These are phyloP conservation scores for Nasonia vitripennis DNA, from an alignment of 1,140 invertebrate species.

Conservation along the genomic window DNA sequence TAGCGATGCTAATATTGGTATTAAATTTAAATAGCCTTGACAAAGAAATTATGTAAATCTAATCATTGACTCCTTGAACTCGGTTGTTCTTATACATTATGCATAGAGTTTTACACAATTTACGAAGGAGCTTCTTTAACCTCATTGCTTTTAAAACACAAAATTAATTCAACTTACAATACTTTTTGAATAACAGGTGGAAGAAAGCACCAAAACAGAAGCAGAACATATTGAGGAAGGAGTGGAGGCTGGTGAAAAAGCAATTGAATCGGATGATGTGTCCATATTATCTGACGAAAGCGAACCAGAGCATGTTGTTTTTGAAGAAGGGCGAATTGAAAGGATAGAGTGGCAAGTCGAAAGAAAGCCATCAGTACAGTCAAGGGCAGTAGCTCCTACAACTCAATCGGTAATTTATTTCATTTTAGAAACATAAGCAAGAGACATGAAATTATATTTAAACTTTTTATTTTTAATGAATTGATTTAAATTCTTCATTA, in stretches of 20 bases:
- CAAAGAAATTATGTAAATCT: too few species aligned
- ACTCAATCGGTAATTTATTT: conserved; percentile 29
- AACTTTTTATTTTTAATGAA: too few species aligned
- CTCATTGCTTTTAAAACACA: background rate
- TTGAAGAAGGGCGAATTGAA: conserved; percentile 41
- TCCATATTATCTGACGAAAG: conserved; percentile 49
- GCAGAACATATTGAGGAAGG: conserved; percentile 13
- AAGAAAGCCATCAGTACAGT: background rate
- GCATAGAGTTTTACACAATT: too few species aligned
- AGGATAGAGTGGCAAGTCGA: conserved; percentile 44
- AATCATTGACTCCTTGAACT: too few species aligned
- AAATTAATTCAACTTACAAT: background rate
- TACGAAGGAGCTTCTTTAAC: background rate
- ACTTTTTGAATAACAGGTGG: background rate
- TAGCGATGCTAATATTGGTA: too few species aligned
- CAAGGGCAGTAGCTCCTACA: conserved; percentile 11
- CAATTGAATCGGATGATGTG: conserved; percentile 41
- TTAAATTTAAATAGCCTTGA: too few species aligned
- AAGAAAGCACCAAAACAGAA: conserved; percentile 12
- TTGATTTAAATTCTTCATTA: too few species aligned
- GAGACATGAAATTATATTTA: background rate
- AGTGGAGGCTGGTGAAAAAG: conserved; percentile 43
- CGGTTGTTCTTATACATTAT: too few species aligned
- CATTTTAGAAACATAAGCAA: background rate
- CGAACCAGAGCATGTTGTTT: conserved; percentile 24